These are phyloP conservation scores for Pristionchus maxplancki DNA, from an alignment of 2,888 invertebrate genomes.

Conservation along the genomic window DNA sequence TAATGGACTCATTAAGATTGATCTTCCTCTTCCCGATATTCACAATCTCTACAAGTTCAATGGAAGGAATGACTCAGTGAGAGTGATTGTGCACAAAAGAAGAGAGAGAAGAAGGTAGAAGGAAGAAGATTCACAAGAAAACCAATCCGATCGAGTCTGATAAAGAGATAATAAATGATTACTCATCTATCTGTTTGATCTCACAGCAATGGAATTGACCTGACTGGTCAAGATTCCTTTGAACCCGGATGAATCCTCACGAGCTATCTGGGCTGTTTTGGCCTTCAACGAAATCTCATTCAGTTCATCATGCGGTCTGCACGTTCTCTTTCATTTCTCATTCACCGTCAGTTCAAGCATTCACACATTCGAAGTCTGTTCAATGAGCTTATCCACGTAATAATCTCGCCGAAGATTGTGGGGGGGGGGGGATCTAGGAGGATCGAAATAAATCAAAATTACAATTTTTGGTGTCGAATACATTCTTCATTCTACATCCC, in stretches of 20 bases:
- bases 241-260: neutral
- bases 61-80: neutral
- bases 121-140: neutral
- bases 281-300: neutral
- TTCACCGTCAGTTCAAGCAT: neutral
- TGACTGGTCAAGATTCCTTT: neutral
- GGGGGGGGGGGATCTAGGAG: no score
- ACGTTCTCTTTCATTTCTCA: neutral
- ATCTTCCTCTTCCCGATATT: neutral
- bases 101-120: neutral
- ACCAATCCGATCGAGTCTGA: conserved; percentile 3
- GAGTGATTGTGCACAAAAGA: neutral
- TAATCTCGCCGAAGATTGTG: no score
- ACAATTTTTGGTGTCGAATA: no score
- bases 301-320: neutral
- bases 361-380: neutral
- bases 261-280: neutral
- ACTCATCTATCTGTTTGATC: neutral
- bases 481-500: neutral
- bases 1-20: neutral
- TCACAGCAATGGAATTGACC: neutral
- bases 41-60: neutral
- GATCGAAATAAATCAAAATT: no score
- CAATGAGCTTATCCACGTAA: no score
- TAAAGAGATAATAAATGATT: neutral